Base-by-base conservation (phyloP, 1,140 invertebrate genomes). In the Procambarus clarkii region DNA sequence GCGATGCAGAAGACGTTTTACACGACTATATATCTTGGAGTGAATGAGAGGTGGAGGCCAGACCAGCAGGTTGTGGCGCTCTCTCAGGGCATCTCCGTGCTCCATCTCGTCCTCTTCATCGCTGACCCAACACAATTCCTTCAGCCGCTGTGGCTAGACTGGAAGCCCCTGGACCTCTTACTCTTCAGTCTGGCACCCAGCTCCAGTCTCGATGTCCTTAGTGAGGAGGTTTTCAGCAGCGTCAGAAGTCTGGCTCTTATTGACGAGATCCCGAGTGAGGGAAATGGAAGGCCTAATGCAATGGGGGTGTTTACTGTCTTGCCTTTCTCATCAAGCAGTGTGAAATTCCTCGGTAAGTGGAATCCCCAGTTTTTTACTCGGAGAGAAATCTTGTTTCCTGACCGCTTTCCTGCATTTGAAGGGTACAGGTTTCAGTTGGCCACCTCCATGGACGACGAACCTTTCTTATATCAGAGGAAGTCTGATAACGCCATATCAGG, bases 131-230 rank as follows among this genome's bases (percentile, higher is more conserved):
- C 80, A 7, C 24, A 82, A 50, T 34, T 82, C n/a, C n/a, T 82
- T 1, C 80, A 82, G 21, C 9, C 50, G 50, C 80, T 82, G 80
- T n/a, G n/a, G 80, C 80, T 82, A 13, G 13, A 82, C 21, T 82
- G 80, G 80, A 82, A 82, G 50, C 80, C 80, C 2, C 80, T n/a
- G 4, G 60, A 82, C 80, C n/a, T 82, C 50, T 18, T 82, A n/a
- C 48, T 82, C 21, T 82, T 82, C 54, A 82, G 54, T n/a, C 50
- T 82, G 50, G 80, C 50, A 8, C 24, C 80, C 9, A 69, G 11
- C 64, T 45, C 21, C 8, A 3, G 18, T 7, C 13, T 18, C 50
- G 44, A n/a, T 60, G 15, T 82, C n/a, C 80, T 82, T n/a, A 54
- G 18, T 9, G 21, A 60, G 13, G 54, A 82, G n/a, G 54, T 60